Percentiles rank a stretch among this genome's conserved stretches.
phyloP scores from a whole-genome alignment of 2,888 invertebrate genomes.

The Agrochola lota region DNA sequence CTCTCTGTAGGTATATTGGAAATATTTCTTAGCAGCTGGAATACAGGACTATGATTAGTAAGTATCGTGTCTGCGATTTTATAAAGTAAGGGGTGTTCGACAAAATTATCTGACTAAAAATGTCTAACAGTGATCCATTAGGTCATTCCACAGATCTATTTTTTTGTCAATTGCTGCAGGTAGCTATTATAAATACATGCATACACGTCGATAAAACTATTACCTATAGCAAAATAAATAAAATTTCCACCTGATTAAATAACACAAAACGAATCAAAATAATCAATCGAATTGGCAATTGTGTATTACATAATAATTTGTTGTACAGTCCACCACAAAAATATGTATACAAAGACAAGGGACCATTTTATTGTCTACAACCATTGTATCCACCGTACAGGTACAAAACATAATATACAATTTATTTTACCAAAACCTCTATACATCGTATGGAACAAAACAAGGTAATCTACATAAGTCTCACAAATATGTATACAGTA shows the following conservation, averaged over 20 bases:
- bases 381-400: too few relatives aligned
- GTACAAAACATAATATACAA: too few relatives aligned
- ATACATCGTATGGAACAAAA: too few relatives aligned
- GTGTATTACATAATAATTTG: too few relatives aligned
- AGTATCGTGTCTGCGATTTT: background rate
- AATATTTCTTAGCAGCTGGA: background rate
- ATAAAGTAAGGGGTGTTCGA: background rate
- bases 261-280: slow-evolving; percentile 3
- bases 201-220: background rate
- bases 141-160: background rate
- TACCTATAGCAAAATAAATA: background rate
- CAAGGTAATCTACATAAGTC: too few relatives aligned
- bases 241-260: background rate
- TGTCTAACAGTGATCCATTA: background rate
- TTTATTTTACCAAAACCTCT: too few relatives aligned
- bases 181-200: background rate
- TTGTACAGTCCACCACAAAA: too few relatives aligned
- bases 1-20: background rate
- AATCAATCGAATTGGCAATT: slow-evolving; percentile 6
- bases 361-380: too few relatives aligned
- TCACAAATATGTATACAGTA: too few relatives aligned
- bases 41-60: background rate
- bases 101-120: background rate
- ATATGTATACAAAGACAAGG: too few relatives aligned
- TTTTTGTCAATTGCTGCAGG: background rate